phyloP scores from a whole-genome alignment of 1,140 invertebrate genomes.

The Drosophila nigromelanica region DNA sequence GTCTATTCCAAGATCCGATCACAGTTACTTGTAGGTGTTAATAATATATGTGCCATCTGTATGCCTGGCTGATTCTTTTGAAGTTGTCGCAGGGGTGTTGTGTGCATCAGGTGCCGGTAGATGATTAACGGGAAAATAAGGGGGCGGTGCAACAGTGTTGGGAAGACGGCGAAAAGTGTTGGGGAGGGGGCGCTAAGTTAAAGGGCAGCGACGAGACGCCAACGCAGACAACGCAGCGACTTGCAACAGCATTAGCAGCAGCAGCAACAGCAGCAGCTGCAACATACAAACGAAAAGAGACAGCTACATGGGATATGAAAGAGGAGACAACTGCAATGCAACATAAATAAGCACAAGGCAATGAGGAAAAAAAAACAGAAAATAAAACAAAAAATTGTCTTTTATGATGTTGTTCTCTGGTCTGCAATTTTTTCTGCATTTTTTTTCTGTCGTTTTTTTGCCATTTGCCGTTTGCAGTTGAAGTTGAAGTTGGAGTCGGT shows the following conservation, averaged over 20 bases:
- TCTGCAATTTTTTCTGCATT: slow-evolving; percentile 26
- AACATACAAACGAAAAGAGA: too few relatives aligned
- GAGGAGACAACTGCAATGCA: slow-evolving; percentile 54
- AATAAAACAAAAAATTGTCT: slow-evolving; percentile 64
- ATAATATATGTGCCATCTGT: slow-evolving; percentile 19
- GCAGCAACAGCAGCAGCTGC: too few relatives aligned
- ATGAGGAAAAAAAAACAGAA: slow-evolving; percentile 26
- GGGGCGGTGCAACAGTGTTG: slow-evolving; percentile 6
- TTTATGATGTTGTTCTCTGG: slow-evolving; percentile 58
- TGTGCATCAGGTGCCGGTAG: slow-evolving; percentile 33
- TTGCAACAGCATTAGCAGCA: slow-evolving; percentile 10
- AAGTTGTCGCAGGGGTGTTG: slow-evolving; percentile 29
- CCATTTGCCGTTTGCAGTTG: slow-evolving; percentile 38
- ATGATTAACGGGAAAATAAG: slow-evolving; percentile 39
- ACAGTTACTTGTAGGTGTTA: slow-evolving; percentile 16
- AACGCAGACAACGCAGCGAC: slow-evolving; percentile 51
- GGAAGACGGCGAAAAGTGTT: too few relatives aligned
- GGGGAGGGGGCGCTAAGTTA: slow-evolving; percentile 32
- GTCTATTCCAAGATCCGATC: background rate
- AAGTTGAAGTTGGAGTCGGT: slow-evolving; percentile 33
- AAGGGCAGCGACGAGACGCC: slow-evolving; percentile 77
- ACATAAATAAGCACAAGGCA: slow-evolving; percentile 76
- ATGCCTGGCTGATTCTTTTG: slow-evolving; percentile 31
- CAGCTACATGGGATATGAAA: background rate
- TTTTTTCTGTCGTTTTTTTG: slow-evolving; percentile 45